These are phyloP conservation scores for Manduca sexta DNA, from an alignment of 1,140 invertebrate species.

Conservation along the genomic window DNA sequence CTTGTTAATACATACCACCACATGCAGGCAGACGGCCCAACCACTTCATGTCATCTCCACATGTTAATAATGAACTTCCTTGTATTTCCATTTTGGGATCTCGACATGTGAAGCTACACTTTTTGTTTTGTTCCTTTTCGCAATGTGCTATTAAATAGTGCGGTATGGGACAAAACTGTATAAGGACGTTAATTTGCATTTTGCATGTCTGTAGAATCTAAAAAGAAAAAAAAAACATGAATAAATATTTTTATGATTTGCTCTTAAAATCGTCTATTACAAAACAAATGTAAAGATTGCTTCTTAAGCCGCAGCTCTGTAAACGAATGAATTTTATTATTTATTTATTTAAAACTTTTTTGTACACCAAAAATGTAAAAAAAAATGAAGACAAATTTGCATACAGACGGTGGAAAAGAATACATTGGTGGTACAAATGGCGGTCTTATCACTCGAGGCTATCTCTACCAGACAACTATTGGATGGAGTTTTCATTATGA, in stretches of 20 bases:
- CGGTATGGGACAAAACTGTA: constrained; percentile 40
- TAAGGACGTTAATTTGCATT: constrained; percentile 44
- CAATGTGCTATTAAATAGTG: constrained; percentile 40
- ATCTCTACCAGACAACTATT: no score
- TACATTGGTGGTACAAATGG: no score
- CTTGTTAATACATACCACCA: constrained; percentile 25
- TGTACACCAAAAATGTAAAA: no score
- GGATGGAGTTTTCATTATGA: no score
- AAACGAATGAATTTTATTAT: no score
- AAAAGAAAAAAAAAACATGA: constrained; percentile 8
- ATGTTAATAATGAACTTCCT: constrained; percentile 24
- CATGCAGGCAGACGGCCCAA: constrained; percentile 43
- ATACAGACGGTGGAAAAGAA: no score
- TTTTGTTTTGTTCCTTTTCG: constrained; percentile 19
- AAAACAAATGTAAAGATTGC: no score
- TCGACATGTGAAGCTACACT: constrained; percentile 44
- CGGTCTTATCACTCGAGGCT: no score
- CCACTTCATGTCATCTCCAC: constrained; percentile 40
- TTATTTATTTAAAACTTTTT: no score
- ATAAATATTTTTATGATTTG: constrained; percentile 3
- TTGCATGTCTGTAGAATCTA: constrained; percentile 45
- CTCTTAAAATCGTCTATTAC: no score
- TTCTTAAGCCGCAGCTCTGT: no score
- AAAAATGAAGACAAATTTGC: no score
- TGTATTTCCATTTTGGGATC: constrained; percentile 31